Conservation (phyloP, 2,888 invertebrate genomes). For the Octonoba sinensis region DNA sequence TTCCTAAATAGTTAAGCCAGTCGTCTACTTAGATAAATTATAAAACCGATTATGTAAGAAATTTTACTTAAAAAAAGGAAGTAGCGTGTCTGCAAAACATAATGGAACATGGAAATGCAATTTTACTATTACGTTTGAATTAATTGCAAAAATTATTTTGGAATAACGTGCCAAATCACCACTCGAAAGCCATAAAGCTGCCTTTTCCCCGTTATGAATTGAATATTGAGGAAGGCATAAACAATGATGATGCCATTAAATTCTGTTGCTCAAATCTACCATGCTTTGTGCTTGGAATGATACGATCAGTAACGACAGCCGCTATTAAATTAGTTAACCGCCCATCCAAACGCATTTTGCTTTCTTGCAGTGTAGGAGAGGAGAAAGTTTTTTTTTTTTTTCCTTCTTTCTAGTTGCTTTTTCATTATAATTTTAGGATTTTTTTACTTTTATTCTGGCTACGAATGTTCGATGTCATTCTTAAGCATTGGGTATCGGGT, state of each 20-base stretch:
- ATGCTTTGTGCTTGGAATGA: constrained; percentile 13
- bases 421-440: neutral
- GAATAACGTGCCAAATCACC: too few relatives aligned
- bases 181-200: constrained; percentile 24
- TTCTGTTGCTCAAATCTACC: neutral
- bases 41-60: too few relatives aligned
- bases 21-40: too few relatives aligned
- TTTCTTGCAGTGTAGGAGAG: constrained; percentile 18
- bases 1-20: too few relatives aligned
- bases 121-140: too few relatives aligned
- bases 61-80: too few relatives aligned
- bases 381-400: neutral
- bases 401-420: too few relatives aligned
- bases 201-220: constrained; percentile 7
- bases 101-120: too few relatives aligned
- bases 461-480: constrained; percentile 48
- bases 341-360: constrained; percentile 25
- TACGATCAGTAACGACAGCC: constrained; percentile 9
- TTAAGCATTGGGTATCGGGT: constrained; percentile 12
- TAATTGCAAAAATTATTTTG: too few relatives aligned
- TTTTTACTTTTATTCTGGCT: constrained; percentile 4
- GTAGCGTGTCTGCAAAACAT: too few relatives aligned
- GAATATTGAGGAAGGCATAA: constrained; percentile 17
- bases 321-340: constrained; percentile 44
- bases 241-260: constrained; percentile 24